Evolutionary conservation across 2,888 invertebrate genomes (phyloP), one percentile per base, ranked within the genome.

Genomic region (Chrysolina oricalcia): DNA sequence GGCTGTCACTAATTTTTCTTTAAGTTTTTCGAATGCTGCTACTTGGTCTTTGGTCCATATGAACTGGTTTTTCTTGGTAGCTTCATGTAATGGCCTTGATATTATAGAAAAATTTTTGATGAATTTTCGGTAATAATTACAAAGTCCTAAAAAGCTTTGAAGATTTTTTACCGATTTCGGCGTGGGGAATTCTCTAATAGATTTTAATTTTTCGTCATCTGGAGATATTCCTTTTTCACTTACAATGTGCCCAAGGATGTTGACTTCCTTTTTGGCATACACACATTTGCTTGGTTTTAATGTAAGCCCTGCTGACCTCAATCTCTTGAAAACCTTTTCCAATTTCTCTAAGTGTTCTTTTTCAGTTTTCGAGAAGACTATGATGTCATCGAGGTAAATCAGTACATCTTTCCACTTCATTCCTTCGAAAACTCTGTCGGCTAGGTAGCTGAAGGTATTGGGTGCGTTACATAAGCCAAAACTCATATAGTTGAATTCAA

Each of bases 381-480:
- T 73, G 10, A 83, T 75, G 65, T 83, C 82, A 48, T 82, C 83
- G 23, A 82, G 27, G 35, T 81, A 82, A 19, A 78, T 73, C 13
- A 80, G 50, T 10, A 81, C 66, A n/a, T 80, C 76, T 64, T 74
- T 78, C 77, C 79, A 80, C 64, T 80, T 81, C 56, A 79, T 53
- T 9, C 75, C 79, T 56, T 74, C 50, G 56, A 83, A 82, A 19
- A 82, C 79, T 19, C 64, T 56, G 71, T 70, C 75, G 21, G 80
- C 75, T 46, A 83, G 64, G 21, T 73, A 67, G 70, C 81, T 79
- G 62, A 83, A 84, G 0, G 81, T 80, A 0, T 66, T 74, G 1
- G 83, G 82, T 11, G 82, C 81, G 41, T 81, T 81, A 40, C 81
- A 81, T 62, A 82, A 70, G 3, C 82, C 84, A 68, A 83, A 83